A percentile compares a stretch with the other conserved stretches of the same genome.
Evolutionary conservation across 2,113 vertebrate genomes (phyloP).

Genomic region (Formicarius rufipectus): DNA sequence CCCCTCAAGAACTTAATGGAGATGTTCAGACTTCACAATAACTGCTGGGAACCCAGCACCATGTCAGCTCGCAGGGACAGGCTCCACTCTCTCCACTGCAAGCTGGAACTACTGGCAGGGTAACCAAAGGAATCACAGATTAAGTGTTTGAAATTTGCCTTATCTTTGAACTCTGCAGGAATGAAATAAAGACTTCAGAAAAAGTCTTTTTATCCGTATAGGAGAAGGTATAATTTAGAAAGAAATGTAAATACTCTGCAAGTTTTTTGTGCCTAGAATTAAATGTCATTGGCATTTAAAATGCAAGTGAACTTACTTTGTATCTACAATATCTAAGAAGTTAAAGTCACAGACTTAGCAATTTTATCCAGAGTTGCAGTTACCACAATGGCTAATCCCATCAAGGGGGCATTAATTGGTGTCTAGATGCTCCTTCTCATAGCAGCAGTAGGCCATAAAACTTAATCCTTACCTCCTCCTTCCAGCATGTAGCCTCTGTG

Average conservation of each 20-base stretch:
- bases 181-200: slow-evolving; percentile 17
- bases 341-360: slow-evolving; percentile 51
- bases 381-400: slow-evolving; percentile 64
- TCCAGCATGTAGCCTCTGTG: slow-evolving; percentile 34
- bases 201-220: not conserved
- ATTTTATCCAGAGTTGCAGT: slow-evolving; percentile 49
- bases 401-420: slow-evolving; percentile 63
- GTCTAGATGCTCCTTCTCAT: slow-evolving; percentile 45
- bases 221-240: slow-evolving; percentile 24
- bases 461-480: slow-evolving; percentile 61
- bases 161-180: not conserved
- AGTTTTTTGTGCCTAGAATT: slow-evolving; percentile 24
- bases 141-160: not conserved
- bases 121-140: not conserved
- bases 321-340: slow-evolving; percentile 58
- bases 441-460: slow-evolving; percentile 57
- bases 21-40: not conserved
- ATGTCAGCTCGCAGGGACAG: not conserved
- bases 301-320: not conserved
- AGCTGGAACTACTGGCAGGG: not conserved
- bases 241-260: slow-evolving; percentile 6
- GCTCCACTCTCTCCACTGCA: rapidly evolving
- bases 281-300: slow-evolving; percentile 57
- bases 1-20: not conserved
- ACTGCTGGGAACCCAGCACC: not conserved